phyloP scores from a whole-genome alignment of 2,113 vertebrate genomes.

The Pyrgilauda ruficollis region DNA sequence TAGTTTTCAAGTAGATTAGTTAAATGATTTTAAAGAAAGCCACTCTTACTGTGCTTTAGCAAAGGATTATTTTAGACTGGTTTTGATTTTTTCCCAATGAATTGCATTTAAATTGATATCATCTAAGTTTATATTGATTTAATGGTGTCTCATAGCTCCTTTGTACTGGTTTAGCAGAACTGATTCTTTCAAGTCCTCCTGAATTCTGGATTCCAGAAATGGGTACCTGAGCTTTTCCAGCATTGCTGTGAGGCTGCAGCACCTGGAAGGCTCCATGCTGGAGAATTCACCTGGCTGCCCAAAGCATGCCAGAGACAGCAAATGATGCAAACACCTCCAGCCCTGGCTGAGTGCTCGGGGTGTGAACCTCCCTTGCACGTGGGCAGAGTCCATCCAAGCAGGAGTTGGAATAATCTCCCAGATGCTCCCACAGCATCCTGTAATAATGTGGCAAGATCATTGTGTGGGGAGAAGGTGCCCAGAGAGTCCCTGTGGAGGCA shows the following conservation, averaged over 20 bases:
- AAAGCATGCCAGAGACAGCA: neutral
- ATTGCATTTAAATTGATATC: neutral
- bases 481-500: neutral
- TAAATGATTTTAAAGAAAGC: neutral
- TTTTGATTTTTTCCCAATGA: neutral
- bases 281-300: neutral
- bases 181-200: neutral
- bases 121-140: neutral
- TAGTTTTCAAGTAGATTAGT: neutral
- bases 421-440: constrained; percentile 30
- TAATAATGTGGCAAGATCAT: neutral
- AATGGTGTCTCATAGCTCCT: neutral
- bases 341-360: neutral
- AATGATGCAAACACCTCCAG: neutral
- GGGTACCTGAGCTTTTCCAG: neutral
- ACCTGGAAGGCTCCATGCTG: neutral
- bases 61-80: neutral
- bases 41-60: neutral
- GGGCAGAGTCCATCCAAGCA: neutral
- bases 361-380: neutral
- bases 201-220: neutral
- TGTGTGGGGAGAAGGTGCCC: neutral
- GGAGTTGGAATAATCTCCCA: neutral
- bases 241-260: neutral
- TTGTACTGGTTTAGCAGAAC: neutral